Conservation (phyloP, 2,797 vertebrate species). For the Enteromius mattozi region DNA sequence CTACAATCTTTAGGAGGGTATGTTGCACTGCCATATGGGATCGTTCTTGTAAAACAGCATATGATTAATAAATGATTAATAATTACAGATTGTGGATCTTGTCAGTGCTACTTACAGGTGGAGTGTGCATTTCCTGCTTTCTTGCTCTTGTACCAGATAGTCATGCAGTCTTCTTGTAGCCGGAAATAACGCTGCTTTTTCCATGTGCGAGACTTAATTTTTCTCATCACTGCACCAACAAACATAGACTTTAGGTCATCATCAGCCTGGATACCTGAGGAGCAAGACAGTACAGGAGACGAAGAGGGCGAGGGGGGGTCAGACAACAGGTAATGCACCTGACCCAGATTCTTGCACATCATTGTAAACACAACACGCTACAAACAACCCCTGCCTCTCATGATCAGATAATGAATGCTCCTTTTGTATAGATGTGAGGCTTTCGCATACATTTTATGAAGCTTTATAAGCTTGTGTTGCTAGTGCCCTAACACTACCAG, state of each 20-base stretch:
- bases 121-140: conserved; percentile 85
- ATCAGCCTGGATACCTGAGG: conserved; percentile 83
- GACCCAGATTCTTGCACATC: conserved; percentile 21
- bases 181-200: conserved; percentile 92
- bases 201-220: conserved; percentile 93
- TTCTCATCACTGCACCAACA: conserved; percentile 87
- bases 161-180: conserved; percentile 92
- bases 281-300: background rate
- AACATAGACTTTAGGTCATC: conserved; percentile 89
- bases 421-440: background rate
- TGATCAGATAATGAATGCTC: background rate
- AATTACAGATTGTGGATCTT: conserved; percentile 6
- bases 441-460: background rate
- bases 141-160: conserved; percentile 94
- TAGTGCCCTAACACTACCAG: background rate
- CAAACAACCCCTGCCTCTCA: background rate
- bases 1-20: background rate
- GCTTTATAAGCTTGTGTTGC: background rate
- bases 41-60: background rate
- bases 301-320: conserved; percentile 19
- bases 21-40: background rate
- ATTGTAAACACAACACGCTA: background rate
- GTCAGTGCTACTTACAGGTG: conserved; percentile 84
- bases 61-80: background rate
- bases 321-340: conserved; percentile 43